These are phyloP conservation scores for Himalopsyche japonica DNA, from an alignment of 2,888 invertebrate species.

Conservation along the genomic window DNA sequence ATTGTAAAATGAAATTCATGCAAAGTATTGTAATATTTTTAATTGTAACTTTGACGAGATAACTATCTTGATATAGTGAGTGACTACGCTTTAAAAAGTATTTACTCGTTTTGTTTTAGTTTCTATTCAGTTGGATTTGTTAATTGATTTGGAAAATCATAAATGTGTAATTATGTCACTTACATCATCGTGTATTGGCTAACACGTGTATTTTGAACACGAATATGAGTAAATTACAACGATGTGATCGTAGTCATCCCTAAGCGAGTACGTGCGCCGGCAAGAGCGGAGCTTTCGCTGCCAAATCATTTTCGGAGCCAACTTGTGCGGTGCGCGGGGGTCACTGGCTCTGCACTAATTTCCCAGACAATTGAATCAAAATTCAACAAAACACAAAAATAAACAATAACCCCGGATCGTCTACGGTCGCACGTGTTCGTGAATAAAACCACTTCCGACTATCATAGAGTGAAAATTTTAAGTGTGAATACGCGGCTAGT, in stretches of 20 bases:
- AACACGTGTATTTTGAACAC: background rate
- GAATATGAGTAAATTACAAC: background rate
- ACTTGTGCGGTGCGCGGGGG: slow-evolving; percentile 21
- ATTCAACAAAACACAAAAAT: background rate
- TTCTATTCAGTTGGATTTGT: too few species aligned
- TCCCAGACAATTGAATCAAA: background rate
- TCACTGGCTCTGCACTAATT: slow-evolving; percentile 8
- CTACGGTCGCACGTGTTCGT: background rate
- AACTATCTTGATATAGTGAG: too few species aligned
- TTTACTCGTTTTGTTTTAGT: too few species aligned
- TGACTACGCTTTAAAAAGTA: too few species aligned
- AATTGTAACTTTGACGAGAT: too few species aligned
- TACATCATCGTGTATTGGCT: too few species aligned
- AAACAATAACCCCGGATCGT: background rate
- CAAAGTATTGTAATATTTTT: too few species aligned
- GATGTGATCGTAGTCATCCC: background rate
- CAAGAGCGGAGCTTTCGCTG: slow-evolving; percentile 1
- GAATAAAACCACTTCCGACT: background rate
- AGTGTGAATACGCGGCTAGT: background rate
- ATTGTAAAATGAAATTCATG: too few species aligned
- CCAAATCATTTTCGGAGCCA: slow-evolving; percentile 21
- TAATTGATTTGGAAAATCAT: too few species aligned
- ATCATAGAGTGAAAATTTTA: background rate
- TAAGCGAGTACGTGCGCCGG: background rate
- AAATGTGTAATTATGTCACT: too few species aligned